Base-by-base conservation (phyloP, 2,113 vertebrate species). In the Engystomops pustulosus region DNA sequence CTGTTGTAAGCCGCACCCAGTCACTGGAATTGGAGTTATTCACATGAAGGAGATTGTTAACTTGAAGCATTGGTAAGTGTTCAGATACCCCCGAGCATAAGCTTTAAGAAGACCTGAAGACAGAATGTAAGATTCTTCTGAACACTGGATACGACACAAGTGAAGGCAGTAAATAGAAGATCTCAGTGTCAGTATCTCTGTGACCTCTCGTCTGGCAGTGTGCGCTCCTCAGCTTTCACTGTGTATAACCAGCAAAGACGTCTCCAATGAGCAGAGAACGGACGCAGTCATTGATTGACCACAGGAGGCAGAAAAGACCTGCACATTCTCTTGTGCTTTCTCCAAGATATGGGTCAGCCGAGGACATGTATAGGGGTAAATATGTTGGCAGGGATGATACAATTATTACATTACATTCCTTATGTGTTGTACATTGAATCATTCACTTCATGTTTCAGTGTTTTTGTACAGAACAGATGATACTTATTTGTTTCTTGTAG, bases 351-450 rank as follows among this genome's bases (percentile, higher is more conserved):
- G 7, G 62, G 10, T 70, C 68, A 70, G 68, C 68, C 11, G 34
- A 25, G 68, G 68, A 70, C 20, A n/a, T 70, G 18, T 23, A 41
- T 41, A 44, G 36, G n/a, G 68, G 36, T 70, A 70, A 70, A 23
- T 70, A 41, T 44, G 4, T 44, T 70, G 68, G 30, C 18, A 20
- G 18, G n/a, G 44, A 4, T 8, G 11, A 70, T 70, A 8, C 9
- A 23, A 1, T 41, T 70, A 70, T 67, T 67, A 36, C 36, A n/a
- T n/a, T n/a, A n/a, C 32, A 36, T 67, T 65, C 60, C 9, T 70
- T 70, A 10, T 68, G 18, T 38, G 20, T 12, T 70, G 68, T 44
- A 18, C 10, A 41, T 69, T 68, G 18, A n/a, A 38, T 38, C 27
- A 23, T 38, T 69, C n/a, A n/a, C n/a, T n/a, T n/a, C n/a, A n/a